Base-by-base conservation (phyloP, 2,888 invertebrate genomes). In the Petrophora chlorosata region DNA sequence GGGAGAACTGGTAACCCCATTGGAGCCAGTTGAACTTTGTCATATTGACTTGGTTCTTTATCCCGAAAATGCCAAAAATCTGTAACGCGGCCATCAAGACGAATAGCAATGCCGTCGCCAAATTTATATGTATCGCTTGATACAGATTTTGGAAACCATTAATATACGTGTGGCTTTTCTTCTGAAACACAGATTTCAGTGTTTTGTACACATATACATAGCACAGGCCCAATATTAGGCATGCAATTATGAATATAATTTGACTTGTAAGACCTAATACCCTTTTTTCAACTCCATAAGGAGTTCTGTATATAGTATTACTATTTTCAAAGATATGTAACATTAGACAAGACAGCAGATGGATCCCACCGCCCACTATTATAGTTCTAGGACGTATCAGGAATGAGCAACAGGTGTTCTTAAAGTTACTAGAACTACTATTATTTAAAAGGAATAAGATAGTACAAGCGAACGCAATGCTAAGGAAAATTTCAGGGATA, bases 1-100 rank as follows among this genome's bases (percentile, higher is more conserved):
- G 92, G 0, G 95, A 95, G 70, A 97, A 94, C 73, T 98, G 97
- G 85, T 96, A 97, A 12, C 96, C 95, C 97, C 97, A 98, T 91
- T 97, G 95, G 2, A 97, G 91, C 98, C 98, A 98, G 53, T 94
- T 94, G 65, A 94, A 93, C 65, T 94, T 94, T 0, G 92, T 91
- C 84, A 92, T 92, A 45, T 86, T 91, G 12, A 91, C 91, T 65
- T 89, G 89, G 56, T 86, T 52, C 34, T 58, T 88, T 38, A 91
- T 88, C 3, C 87, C 87, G 43, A 91, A 81, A 36, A 90, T 90
- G 1, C 96, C 96, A 76, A 97, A 97, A 14, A 97, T 92, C 73
- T 97, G 97, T 15, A 97, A 91, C 8, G 93, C 93, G 1, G 96
- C 96, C 88, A 97, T 92, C 14, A 97, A 81, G 8, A 97, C 92